Conservation (phyloP, 1,140 invertebrate genomes). For the Octopus bimaculoides region DNA sequence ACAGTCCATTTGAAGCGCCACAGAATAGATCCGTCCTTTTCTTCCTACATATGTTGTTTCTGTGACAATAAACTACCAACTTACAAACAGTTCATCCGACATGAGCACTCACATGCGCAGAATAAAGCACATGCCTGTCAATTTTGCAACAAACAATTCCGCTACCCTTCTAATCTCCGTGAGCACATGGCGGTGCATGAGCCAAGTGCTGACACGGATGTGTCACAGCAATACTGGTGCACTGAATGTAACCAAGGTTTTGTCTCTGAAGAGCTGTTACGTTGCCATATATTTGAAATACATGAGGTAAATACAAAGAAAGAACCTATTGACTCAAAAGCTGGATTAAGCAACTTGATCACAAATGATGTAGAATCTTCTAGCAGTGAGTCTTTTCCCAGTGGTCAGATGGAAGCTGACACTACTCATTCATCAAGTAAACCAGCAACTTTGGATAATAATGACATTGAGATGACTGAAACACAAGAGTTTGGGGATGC, state of each 20-base stretch:
- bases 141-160: conserved; percentile 38
- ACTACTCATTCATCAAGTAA: background rate
- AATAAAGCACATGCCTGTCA: conserved; percentile 32
- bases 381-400: background rate
- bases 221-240: conserved; percentile 39
- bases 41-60: conserved; percentile 39
- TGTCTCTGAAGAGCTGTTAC: conserved; percentile 29
- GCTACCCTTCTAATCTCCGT: conserved; percentile 30
- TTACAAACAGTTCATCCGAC: conserved; percentile 40
- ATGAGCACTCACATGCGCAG: conserved; percentile 45
- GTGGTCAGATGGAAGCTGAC: background rate
- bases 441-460: background rate
- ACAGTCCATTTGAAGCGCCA: conserved; percentile 40
- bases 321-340: background rate
- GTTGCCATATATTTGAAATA: conserved; percentile 30
- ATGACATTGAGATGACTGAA: background rate
- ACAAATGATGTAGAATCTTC: background rate
- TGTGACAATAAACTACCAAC: conserved; percentile 29
- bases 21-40: conserved; percentile 31
- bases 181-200: conserved; percentile 36
- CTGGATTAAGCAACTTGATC: background rate
- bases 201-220: conserved; percentile 10
- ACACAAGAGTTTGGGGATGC: background rate
- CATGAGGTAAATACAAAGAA: conserved; percentile 28
- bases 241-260: conserved; percentile 44